Conservation (phyloP, 2,113 vertebrate genomes). For the Gorsachius goisagi region DNA sequence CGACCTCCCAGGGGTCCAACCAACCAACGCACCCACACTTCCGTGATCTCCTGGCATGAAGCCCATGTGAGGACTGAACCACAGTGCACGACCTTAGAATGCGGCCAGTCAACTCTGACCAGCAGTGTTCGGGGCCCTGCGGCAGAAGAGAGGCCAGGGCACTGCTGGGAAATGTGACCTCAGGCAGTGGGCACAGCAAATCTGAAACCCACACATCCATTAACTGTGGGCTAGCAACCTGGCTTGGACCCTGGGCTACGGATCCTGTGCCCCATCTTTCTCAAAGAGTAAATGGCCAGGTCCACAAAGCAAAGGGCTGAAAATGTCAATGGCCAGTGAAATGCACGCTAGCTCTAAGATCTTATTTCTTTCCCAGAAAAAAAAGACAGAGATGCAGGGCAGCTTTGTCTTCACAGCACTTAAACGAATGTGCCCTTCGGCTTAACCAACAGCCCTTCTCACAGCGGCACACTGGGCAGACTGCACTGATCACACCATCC, state of each 20-base stretch:
- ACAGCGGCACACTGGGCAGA: accelerated
- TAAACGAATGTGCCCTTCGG: not conserved
- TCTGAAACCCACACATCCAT: not conserved
- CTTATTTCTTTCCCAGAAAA: not conserved
- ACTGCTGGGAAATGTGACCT: not conserved
- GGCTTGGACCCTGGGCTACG: not conserved
- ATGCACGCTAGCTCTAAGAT: not conserved
- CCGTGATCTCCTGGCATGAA: not conserved
- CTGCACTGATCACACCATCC: not conserved
- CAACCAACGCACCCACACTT: not conserved
- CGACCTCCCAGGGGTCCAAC: not conserved
- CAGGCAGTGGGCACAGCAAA: not conserved
- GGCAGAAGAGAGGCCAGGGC: not conserved
- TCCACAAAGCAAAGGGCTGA: not conserved
- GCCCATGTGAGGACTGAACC: not conserved
- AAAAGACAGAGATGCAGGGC: not conserved
- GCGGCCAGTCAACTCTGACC: not conserved
- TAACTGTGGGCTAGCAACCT: not conserved
- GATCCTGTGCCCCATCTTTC: not conserved
- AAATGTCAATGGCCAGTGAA: not conserved
- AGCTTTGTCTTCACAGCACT: not conserved
- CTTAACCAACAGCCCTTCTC: not conserved
- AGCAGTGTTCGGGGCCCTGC: not conserved
- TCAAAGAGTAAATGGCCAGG: not conserved
- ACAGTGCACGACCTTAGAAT: not conserved